Evolutionary conservation across 2,113 vertebrate genomes (phyloP).

Genomic region (Microcebus griseorufus): DNA sequence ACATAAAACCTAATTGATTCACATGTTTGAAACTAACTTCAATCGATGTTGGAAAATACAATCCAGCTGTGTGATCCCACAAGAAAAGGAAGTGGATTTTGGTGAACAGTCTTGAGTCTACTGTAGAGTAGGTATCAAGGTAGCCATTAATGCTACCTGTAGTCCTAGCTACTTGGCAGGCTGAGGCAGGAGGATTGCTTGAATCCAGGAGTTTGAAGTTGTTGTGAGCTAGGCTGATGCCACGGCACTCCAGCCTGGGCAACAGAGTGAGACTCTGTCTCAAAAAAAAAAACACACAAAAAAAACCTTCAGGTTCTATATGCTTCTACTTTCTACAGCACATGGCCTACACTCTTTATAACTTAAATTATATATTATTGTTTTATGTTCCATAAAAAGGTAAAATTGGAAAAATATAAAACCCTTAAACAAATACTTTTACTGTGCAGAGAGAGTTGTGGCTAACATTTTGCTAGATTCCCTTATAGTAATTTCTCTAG

Average conservation of each 20-base stretch:
- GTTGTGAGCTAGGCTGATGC: too few species aligned
- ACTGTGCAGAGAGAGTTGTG: neutral
- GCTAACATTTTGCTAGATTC: neutral
- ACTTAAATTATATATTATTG: neutral
- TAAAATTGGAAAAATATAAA: neutral
- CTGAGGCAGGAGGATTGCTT: too few species aligned
- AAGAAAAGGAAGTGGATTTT: neutral
- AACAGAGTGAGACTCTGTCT: too few species aligned
- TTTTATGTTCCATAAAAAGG: neutral
- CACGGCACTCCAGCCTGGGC: too few species aligned
- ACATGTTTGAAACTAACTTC: neutral
- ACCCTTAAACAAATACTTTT: neutral
- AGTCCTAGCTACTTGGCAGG: too few species aligned
- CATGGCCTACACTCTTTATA: neutral
- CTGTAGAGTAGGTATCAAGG: neutral
- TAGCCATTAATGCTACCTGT: neutral
- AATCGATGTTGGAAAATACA: neutral
- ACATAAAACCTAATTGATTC: neutral
- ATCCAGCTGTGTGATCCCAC: neutral
- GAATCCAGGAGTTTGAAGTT: too few species aligned
- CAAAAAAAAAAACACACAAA: too few species aligned
- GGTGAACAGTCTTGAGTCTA: neutral
- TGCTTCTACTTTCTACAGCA: neutral
- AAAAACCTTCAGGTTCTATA: neutral
- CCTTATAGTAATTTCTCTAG: neutral